Percentiles rank a stretch among this genome's conserved stretches.
Evolutionary conservation across 2,797 vertebrate genomes (phyloP).

Genomic region (Pogoniulus pusillus): DNA sequence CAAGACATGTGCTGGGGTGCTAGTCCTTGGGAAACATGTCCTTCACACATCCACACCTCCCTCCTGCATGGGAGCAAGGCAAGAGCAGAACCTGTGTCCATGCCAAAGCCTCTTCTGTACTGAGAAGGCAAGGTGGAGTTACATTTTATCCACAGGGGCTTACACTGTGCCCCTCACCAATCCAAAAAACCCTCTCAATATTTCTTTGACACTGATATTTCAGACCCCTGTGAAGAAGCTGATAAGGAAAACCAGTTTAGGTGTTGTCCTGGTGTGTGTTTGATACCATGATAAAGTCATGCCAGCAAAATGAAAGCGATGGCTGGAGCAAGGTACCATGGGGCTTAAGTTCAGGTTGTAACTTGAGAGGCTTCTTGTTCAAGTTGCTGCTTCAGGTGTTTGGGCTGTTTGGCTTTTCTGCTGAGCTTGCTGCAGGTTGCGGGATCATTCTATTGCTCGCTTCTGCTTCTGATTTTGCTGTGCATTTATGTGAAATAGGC

Average conservation of each 20-base stretch:
- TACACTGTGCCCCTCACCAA: background rate
- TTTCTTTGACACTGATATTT: background rate
- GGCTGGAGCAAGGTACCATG: too few species aligned
- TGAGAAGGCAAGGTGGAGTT: background rate
- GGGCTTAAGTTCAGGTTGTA: too few species aligned
- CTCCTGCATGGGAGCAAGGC: background rate
- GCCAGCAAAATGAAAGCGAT: too few species aligned
- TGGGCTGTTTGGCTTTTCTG: too few species aligned
- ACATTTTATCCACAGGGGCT: background rate
- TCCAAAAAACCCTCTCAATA: background rate
- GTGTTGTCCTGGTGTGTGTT: too few species aligned
- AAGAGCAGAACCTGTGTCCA: background rate
- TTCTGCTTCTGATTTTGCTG: too few species aligned
- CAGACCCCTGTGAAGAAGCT: background rate
- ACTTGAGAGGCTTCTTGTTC: too few species aligned
- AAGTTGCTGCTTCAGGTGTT: too few species aligned
- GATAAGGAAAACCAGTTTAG: constrained; percentile 12
- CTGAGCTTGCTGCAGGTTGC: too few species aligned
- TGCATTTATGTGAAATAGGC: too few species aligned
- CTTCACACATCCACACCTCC: background rate
- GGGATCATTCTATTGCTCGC: too few species aligned
- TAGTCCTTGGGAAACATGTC: background rate
- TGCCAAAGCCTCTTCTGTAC: background rate
- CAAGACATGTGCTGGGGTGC: accelerated
- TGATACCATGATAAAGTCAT: too few species aligned